A percentile compares a stretch with the other conserved stretches of the same genome.
Evolutionary conservation across 2,113 vertebrate genomes (phyloP).

Genomic region (Oryzias melastigma): DNA sequence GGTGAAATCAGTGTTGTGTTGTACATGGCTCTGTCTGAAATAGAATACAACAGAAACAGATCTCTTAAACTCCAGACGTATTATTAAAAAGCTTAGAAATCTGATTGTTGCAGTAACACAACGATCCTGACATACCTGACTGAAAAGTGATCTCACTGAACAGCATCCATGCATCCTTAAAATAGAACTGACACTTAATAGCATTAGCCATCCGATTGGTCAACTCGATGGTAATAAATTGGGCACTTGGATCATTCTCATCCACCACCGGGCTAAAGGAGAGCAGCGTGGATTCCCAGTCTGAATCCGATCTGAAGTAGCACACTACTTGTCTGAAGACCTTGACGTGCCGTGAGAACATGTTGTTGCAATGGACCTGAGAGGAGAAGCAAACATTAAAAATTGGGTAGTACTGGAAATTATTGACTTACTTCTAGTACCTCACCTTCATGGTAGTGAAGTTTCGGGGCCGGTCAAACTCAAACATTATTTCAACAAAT

Average conservation of each 20-base stretch:
- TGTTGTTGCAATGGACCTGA: conserved; percentile 98
- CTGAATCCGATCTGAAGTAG: conserved; percentile 87
- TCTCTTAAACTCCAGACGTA: background rate
- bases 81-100: background rate
- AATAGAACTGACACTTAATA: conserved; percentile 97
- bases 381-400: background rate
- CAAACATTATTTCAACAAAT: conserved; percentile 94
- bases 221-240: conserved; percentile 90
- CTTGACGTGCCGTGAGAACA: conserved; percentile 89
- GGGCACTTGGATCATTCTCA: conserved; percentile 88
- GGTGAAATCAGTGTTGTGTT: conserved; percentile 84
- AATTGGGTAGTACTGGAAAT: background rate
- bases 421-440: background rate
- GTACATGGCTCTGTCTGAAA: conserved; percentile 94
- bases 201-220: conserved; percentile 94
- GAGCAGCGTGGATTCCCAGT: conserved; percentile 86
- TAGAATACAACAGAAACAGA: conserved; percentile 17
- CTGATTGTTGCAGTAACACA: background rate
- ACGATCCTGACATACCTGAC: conserved; percentile 80
- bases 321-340: conserved; percentile 92
- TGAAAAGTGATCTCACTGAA: conserved; percentile 99
- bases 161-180: conserved; percentile 95
- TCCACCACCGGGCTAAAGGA: conserved; percentile 86
- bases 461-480: conserved; percentile 93
- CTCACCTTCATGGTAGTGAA: conserved; percentile 97